Evolutionary conservation across 2,113 vertebrate genomes (phyloP), one percentile per base, ranked within the genome.

Genomic region (Synodontis membranacea): DNA sequence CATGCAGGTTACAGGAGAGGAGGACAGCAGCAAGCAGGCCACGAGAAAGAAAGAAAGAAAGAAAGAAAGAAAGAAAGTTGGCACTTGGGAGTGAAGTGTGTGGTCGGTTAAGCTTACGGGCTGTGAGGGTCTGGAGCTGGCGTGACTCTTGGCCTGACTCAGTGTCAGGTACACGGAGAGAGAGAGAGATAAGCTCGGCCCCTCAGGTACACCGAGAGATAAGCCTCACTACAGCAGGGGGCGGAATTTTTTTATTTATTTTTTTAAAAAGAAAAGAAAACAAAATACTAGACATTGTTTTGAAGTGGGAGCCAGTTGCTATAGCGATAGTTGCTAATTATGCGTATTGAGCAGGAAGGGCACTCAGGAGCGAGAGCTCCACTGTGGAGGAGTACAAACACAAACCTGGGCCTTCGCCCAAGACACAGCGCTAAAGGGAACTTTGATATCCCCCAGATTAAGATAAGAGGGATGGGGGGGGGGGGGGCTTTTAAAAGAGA

Each of bases 311-410:
- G 88, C 76, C 72, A 39, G 88, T 91, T 89, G 90, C 90, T 80
- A 89, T 91, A 88, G 90, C 5, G 84, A 91, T 37, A 62, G 86
- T 54, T 78, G 84, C 84, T 89, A 88, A 89, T 90, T 88, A 86
- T 84, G 76, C 52, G 80, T 68, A 82, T n/a, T 5, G 76, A 70
- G 80, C 83, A 83, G 66, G 68, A 82, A 83, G 70, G 75, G 83
- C 78, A 85, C 82, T 88, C 72, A 58, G 62, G 75, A 86, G 39
- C 21, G 19, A 44, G 60, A 81, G 62, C 74, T 50, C 58, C 79
- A 85, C 83, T 84, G 68, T 82, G 52, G 66, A 56, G 50, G 85
- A 81, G 78, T 66, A 79, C 74, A 79, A 79, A 56, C 74, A 80
- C 84, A 86, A 66, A 39, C 50, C 84, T 10, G 50, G 82, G 66